phyloP scores from a whole-genome alignment of 2,797 vertebrate genomes.

The Myotis findleyi region DNA sequence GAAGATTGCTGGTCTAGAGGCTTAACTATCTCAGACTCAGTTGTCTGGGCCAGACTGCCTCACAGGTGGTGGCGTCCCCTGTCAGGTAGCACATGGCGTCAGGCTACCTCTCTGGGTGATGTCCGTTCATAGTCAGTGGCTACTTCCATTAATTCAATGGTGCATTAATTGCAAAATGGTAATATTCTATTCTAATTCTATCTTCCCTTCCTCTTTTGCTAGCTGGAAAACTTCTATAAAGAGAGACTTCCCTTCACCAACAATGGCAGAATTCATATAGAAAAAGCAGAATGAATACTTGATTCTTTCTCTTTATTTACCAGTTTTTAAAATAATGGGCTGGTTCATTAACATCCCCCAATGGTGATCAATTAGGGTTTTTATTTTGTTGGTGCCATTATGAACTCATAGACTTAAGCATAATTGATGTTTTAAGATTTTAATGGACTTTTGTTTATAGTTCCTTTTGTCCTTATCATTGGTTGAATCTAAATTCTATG shows the following conservation, averaged over 20 bases:
- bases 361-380: constrained; percentile 1
- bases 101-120: background rate
- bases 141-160: background rate
- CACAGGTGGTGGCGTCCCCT: rapidly evolving
- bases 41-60: background rate
- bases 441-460: constrained; percentile 35
- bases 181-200: background rate
- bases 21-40: background rate
- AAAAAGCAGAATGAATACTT: constrained; percentile 71
- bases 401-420: constrained; percentile 64
- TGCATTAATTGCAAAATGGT: background rate
- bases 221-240: constrained; percentile 75
- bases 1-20: background rate
- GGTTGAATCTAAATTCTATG: background rate
- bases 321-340: constrained; percentile 62
- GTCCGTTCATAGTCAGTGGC: background rate
- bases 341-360: constrained; percentile 58
- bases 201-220: constrained; percentile 42
- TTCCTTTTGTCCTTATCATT: constrained; percentile 49
- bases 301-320: constrained; percentile 66
- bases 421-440: constrained; percentile 66
- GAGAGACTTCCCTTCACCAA: constrained; percentile 67
- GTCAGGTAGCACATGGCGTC: background rate
- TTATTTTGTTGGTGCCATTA: background rate
- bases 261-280: constrained; percentile 77